Evolutionary conservation across 2,888 invertebrate genomes (phyloP), one percentile per base, ranked within the genome.

Genomic region (Strigamia maritima): DNA sequence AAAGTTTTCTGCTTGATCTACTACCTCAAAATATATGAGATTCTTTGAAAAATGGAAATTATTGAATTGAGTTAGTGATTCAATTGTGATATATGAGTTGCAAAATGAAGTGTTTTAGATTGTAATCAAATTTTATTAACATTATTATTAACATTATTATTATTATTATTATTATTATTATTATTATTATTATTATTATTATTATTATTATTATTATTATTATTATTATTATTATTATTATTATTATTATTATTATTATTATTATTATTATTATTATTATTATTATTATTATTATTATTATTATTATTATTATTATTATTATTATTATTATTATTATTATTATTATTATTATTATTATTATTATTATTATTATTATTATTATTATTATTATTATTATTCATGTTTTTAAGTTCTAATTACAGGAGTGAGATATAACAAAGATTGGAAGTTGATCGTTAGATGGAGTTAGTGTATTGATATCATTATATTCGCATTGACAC

Each of bases 11-110:
- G 54, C 6, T 54, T 54, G 19, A 54, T 54, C 54, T 44, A 54
- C 70, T 70, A 70, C 70, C 70, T 70, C 70, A 70, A 22, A 65
- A 70, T n/a, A n/a, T n/a, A n/a, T n/a, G 70, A 70, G 70, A 70
- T 70, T 26, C 10, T 24, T 65, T 70, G 28, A 2, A n/a, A n/a
- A n/a, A 0, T 54, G 10, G 38, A 44, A 44, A 16, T 10, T 44
- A 44, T 44, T 44, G 44, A 14, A 44, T 44, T 44, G 19, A 54
- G 54, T 54, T 54, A 70, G 26, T 70, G 70, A 70, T 70, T 26
- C 70, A 70, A 70, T 70, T 70, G 70, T 70, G 70, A 70, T 70
- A 60, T 44, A 54, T 54, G 54, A 28, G 26, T 70, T 70, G 70
- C 26, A 12, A 70, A 28, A 26, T 70, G 26, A 70, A 70, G 28